phyloP scores from a whole-genome alignment of 2,888 invertebrate species.

The Seira ritae region DNA sequence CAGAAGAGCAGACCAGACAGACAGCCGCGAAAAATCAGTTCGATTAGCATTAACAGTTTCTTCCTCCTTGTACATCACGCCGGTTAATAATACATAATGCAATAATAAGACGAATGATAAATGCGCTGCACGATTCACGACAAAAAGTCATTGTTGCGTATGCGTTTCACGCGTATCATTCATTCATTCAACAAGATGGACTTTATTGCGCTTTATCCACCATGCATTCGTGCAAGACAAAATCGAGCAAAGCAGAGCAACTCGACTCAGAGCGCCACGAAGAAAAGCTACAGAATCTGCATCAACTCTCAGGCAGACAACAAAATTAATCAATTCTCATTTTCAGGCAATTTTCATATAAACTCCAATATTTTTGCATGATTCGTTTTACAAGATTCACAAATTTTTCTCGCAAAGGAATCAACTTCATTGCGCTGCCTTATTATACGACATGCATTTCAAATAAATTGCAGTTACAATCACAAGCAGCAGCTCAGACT shows the following conservation, averaged over 20 bases:
- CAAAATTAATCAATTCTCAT: conserved; percentile 4
- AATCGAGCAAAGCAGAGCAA: background rate
- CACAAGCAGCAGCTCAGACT: background rate
- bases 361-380: conserved; percentile 18
- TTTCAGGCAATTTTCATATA: background rate
- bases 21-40: background rate
- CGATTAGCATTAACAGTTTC: background rate
- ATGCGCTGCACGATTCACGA: conserved; percentile 52
- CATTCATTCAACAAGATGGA: background rate
- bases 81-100: conserved; percentile 15
- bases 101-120: conserved; percentile 32
- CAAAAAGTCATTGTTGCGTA: conserved; percentile 18
- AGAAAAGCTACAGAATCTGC: no score
- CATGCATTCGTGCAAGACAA: background rate
- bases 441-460: background rate
- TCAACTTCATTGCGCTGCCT: no score
- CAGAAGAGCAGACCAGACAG: no score
- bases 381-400: background rate
- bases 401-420: no score
- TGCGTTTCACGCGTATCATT: conserved; percentile 16
- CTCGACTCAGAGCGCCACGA: no score
- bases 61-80: background rate
- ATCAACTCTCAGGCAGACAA: background rate
- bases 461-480: background rate
- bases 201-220: background rate